Percentiles rank a stretch among this genome's conserved stretches.
Evolutionary conservation across 2,888 invertebrate genomes (phyloP).

Genomic region (Chromoteleia sp.): DNA sequence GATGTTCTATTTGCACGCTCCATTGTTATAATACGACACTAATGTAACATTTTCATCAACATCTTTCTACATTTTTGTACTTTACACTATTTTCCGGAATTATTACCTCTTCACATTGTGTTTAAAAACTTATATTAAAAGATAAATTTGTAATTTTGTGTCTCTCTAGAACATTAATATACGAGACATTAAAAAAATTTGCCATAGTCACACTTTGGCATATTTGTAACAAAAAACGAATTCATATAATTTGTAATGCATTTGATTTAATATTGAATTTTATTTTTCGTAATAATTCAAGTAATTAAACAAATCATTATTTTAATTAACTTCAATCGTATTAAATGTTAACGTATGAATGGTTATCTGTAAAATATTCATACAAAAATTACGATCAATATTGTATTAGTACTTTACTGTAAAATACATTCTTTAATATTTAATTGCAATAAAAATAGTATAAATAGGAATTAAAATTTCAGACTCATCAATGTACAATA

Average conservation of each 20-base stretch:
- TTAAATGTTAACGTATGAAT: too few relatives aligned
- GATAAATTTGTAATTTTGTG: conserved; percentile 11
- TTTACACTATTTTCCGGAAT: conserved; percentile 21
- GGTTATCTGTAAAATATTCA: too few relatives aligned
- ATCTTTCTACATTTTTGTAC: conserved; percentile 6
- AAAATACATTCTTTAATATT: neutral
- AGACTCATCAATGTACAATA: neutral
- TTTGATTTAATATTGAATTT: neutral
- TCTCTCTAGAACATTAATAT: conserved; percentile 4
- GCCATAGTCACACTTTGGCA: conserved; percentile 4
- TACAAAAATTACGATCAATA: too few relatives aligned
- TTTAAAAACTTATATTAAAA: conserved; percentile 19
- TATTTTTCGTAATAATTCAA: neutral
- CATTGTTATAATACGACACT: conserved; percentile 34
- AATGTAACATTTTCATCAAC: conserved; percentile 45
- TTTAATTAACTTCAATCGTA: too few relatives aligned
- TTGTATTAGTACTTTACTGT: too few relatives aligned
- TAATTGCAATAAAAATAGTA: neutral
- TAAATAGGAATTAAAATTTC: neutral
- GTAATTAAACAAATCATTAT: neutral
- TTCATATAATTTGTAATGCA: neutral
- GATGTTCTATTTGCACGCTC: conserved; percentile 21
- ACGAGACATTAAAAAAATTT: conserved; percentile 13
- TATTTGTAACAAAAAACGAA: neutral
- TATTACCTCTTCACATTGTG: conserved; percentile 24